Evolutionary conservation across 2,888 invertebrate species (phyloP).

Genomic region (Ornithoptera priamus): DNA sequence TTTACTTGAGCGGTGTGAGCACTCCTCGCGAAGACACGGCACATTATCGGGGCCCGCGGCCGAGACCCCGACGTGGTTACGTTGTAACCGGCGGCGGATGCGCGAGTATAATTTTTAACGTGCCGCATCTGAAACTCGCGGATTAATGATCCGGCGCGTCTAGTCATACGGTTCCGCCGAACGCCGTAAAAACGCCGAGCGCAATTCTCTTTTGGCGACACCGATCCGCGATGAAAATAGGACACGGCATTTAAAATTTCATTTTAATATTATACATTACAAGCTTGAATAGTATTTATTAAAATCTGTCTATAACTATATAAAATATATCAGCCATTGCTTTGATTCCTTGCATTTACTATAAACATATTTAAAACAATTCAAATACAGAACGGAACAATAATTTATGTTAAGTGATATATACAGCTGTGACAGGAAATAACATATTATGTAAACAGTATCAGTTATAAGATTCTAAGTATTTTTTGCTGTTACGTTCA

Average conservation of each 20-base stretch:
- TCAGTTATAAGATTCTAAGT: too few relatives aligned
- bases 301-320: too few relatives aligned
- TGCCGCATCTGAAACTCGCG: constrained; percentile 68
- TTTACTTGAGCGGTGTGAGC: background rate
- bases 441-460: too few relatives aligned
- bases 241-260: constrained; percentile 36
- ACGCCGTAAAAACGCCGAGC: constrained; percentile 78
- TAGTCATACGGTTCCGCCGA: constrained; percentile 78
- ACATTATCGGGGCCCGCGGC: constrained; percentile 29
- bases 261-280: background rate
- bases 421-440: too few relatives aligned
- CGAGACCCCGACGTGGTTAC: constrained; percentile 3
- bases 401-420: too few relatives aligned
- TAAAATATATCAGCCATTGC: too few relatives aligned
- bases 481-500: too few relatives aligned
- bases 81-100: constrained; percentile 37
- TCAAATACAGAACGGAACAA: too few relatives aligned
- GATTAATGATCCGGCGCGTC: constrained; percentile 77
- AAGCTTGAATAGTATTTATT: too few relatives aligned
- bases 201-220: constrained; percentile 64
- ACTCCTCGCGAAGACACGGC: constrained; percentile 12
- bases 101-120: constrained; percentile 72
- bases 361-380: too few relatives aligned
- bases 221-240: constrained; percentile 34
- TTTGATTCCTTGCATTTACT: too few relatives aligned